Conservation (phyloP, 2,113 vertebrate species). For the Bubo bubo region DNA sequence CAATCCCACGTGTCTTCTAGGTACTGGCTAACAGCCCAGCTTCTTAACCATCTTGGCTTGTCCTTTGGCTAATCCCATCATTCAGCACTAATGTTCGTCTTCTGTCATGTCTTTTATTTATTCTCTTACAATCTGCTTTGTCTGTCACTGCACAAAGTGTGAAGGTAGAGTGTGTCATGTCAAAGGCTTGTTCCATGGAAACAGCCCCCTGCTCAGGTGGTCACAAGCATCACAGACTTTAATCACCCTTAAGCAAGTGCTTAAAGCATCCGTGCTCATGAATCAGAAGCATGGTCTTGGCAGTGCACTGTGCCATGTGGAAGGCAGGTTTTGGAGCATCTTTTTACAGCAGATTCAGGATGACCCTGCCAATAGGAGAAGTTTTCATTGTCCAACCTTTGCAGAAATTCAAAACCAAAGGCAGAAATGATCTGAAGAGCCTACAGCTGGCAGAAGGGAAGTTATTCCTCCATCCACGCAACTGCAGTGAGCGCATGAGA, state of each 20-base stretch:
- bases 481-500: not conserved
- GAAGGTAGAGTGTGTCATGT: not conserved
- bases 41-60: constrained; percentile 44
- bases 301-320: rapidly evolving
- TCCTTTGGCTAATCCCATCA: constrained; percentile 36
- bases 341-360: not conserved
- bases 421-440: not conserved
- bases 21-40: constrained; percentile 67
- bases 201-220: not conserved
- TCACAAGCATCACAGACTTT: not conserved
- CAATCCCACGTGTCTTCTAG: constrained; percentile 82
- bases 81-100: not conserved
- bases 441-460: not conserved
- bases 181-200: not conserved
- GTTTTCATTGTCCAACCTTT: not conserved
- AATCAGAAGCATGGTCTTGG: not conserved
- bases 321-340: not conserved
- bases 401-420: not conserved
- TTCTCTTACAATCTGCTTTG: not conserved
- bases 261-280: not conserved
- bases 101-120: not conserved
- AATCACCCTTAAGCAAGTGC: not conserved
- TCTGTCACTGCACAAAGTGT: not conserved
- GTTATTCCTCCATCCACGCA: not conserved
- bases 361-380: not conserved